Conservation (phyloP, 2,797 vertebrate species). For the Geotrypetes seraphini region DNA sequence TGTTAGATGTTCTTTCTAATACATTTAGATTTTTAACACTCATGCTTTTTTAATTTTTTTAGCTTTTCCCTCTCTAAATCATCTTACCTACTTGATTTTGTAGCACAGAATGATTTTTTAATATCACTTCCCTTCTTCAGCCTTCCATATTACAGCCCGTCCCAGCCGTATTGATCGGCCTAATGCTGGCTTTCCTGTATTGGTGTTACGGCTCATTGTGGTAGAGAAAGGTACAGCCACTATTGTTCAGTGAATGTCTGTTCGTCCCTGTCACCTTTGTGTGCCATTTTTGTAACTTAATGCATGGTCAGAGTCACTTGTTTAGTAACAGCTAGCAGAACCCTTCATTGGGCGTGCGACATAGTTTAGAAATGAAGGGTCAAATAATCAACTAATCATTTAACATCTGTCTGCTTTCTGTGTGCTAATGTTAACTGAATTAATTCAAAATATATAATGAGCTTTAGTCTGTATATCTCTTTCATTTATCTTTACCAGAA, state of each 20-base stretch:
- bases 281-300: conserved; percentile 61
- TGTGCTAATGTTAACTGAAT: conserved; percentile 45
- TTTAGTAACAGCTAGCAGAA: conserved; percentile 49
- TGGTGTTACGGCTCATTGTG: conserved; percentile 99
- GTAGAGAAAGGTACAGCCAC: conserved; percentile 98
- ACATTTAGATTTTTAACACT: conserved; percentile 40
- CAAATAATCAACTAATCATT: conserved; percentile 49
- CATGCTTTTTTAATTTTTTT: conserved; percentile 34
- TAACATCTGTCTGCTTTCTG: conserved; percentile 55
- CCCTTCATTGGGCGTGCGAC: conserved; percentile 56
- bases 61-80: conserved; percentile 50
- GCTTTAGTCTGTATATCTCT: conserved; percentile 35
- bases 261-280: conserved; percentile 68
- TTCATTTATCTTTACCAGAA: conserved; percentile 42
- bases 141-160: conserved; percentile 98
- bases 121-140: conserved; percentile 95
- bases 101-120: conserved; percentile 80
- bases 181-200: conserved; percentile 99
- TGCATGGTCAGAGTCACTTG: conserved; percentile 66
- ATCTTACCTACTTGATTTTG: conserved; percentile 48
- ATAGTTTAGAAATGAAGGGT: conserved; percentile 32
- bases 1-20: conserved; percentile 60
- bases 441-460: too few species aligned
- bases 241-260: conserved; percentile 75
- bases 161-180: conserved; percentile 98